phyloP scores from a whole-genome alignment of 2,888 invertebrate species.

The Pachycephus smyrnensis region DNA sequence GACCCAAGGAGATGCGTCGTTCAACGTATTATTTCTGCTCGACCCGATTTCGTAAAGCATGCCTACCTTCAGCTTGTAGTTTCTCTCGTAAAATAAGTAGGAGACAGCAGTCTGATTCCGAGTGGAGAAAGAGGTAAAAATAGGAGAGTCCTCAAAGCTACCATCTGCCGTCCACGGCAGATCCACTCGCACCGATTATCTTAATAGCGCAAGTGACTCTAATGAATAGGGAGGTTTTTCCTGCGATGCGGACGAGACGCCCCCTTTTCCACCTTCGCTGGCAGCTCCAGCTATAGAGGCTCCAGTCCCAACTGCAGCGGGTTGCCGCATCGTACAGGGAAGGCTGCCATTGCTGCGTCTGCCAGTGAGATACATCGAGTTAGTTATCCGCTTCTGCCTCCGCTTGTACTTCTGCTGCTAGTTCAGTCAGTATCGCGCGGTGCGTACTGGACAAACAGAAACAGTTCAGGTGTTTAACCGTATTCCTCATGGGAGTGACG shows the following conservation, averaged over 20 bases:
- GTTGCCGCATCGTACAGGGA: too few species aligned
- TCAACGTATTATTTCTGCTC: too few species aligned
- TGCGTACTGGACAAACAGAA: slow-evolving; percentile 17
- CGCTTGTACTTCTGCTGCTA: not conserved
- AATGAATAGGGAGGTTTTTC: slow-evolving; percentile 63
- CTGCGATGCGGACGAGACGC: slow-evolving; percentile 19
- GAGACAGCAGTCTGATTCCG: slow-evolving; percentile 5
- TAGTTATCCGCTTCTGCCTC: too few species aligned
- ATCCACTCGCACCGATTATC: slow-evolving; percentile 49
- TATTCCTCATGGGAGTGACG: slow-evolving; percentile 16
- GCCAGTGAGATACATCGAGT: too few species aligned
- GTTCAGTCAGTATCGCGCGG: slow-evolving; percentile 24
- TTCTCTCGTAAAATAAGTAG: not conserved
- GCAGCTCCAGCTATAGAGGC: too few species aligned
- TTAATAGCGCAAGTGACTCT: slow-evolving; percentile 61
- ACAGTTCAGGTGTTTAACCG: slow-evolving; percentile 15
- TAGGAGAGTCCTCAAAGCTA: slow-evolving; percentile 20
- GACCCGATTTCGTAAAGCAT: too few species aligned
- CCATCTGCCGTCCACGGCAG: slow-evolving; percentile 33
- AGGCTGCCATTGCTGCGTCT: too few species aligned
- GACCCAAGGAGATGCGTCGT: too few species aligned
- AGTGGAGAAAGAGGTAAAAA: slow-evolving; percentile 12
- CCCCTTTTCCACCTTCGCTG: too few species aligned
- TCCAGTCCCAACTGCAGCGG: too few species aligned
- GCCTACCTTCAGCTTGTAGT: not conserved